Percentiles rank a stretch among this genome's conserved stretches.
Conservation (phyloP, 1,140 invertebrate species). For the Rhyzopertha dominica region DNA sequence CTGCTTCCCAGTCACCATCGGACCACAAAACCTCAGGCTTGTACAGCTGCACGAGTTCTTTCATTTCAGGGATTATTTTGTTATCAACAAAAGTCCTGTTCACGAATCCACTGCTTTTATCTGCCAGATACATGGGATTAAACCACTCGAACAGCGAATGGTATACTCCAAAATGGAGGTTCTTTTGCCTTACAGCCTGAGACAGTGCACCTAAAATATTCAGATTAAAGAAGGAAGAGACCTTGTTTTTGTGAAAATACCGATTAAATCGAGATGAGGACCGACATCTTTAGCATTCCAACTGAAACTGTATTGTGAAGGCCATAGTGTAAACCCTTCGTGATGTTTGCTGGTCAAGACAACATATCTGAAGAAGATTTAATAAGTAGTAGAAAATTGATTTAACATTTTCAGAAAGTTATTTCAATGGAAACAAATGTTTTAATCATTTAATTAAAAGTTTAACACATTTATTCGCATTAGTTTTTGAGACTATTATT, state of each 20-base stretch:
- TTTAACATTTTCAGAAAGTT: conserved; percentile 6
- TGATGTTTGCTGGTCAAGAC: conserved; percentile 93
- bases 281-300: conserved; percentile 89
- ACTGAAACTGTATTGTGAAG: conserved; percentile 77
- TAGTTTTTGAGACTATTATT: too few species aligned
- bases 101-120: conserved; percentile 63
- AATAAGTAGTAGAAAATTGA: too few species aligned
- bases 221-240: neutral
- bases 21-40: conserved; percentile 90
- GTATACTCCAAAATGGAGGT: conserved; percentile 78
- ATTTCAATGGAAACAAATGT: too few species aligned
- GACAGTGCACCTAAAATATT: conserved; percentile 60
- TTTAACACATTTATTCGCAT: neutral
- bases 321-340: conserved; percentile 88
- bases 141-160: conserved; percentile 91
- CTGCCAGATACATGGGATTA: conserved; percentile 76
- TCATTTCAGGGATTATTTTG: conserved; percentile 71
- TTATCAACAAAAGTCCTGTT: conserved; percentile 60
- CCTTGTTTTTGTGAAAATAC: conserved; percentile 36
- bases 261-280: conserved; percentile 75
- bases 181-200: conserved; percentile 60
- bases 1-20: conserved; percentile 85
- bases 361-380: conserved; percentile 62
- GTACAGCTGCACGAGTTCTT: conserved; percentile 71
- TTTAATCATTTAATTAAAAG: conserved; percentile 15